Evolutionary conservation across 2,888 invertebrate species (phyloP).

Genomic region (Panzeria rudis): DNA sequence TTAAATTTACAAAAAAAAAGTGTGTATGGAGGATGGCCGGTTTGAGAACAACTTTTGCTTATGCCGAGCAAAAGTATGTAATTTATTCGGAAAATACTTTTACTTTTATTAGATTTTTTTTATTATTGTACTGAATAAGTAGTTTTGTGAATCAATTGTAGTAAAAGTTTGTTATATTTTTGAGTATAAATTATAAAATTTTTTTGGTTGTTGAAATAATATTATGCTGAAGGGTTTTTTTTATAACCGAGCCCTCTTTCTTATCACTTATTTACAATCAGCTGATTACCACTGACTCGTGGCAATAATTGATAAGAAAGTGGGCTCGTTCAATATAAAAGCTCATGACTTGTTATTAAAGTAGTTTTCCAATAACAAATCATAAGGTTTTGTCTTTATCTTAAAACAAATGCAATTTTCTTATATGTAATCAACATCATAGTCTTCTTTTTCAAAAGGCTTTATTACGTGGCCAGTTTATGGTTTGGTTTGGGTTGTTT

Average conservation of each 20-base stretch:
- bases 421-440: too few relatives aligned
- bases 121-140: background rate
- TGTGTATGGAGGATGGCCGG: background rate
- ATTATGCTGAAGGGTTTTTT: too few relatives aligned
- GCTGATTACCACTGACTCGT: background rate
- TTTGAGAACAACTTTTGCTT: background rate
- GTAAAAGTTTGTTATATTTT: background rate
- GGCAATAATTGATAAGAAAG: background rate
- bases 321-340: background rate
- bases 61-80: background rate
- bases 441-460: too few relatives aligned
- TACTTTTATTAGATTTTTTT: slow-evolving; percentile 25
- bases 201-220: too few relatives aligned
- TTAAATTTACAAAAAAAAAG: background rate
- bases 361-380: too few relatives aligned
- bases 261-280: background rate
- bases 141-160: background rate
- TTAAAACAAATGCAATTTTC: too few relatives aligned
- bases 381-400: too few relatives aligned
- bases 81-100: slow-evolving; percentile 12
- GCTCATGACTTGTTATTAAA: too few relatives aligned
- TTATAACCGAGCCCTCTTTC: background rate
- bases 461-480: too few relatives aligned
- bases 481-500: too few relatives aligned
- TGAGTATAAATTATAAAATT: too few relatives aligned